phyloP scores from a whole-genome alignment of 2,113 vertebrate genomes.

The Lepisosteus osseus region DNA sequence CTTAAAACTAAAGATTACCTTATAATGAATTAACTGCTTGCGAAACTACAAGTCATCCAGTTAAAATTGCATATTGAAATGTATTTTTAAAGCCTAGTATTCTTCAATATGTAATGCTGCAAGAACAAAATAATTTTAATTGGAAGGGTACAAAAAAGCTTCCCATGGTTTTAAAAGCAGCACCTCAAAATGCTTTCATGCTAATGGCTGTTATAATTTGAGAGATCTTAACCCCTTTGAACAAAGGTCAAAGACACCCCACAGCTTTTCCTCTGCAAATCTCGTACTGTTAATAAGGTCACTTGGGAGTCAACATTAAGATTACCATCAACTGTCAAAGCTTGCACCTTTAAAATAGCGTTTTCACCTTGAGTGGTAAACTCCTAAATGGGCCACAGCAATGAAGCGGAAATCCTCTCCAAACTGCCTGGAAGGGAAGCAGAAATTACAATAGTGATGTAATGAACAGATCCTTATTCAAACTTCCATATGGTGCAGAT shows the following conservation, averaged over 20 bases:
- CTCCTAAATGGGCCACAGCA: constrained; percentile 46
- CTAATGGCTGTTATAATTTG: constrained; percentile 43
- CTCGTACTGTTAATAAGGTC: constrained; percentile 52
- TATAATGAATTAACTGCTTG: too few relatives aligned
- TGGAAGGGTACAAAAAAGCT: constrained; percentile 49
- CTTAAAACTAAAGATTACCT: too few relatives aligned
- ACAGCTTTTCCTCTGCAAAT: constrained; percentile 31
- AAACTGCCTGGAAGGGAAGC: constrained; percentile 4
- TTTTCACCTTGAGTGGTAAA: constrained; percentile 25
- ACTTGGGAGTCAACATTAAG: constrained; percentile 47
- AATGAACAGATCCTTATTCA: constrained; percentile 46
- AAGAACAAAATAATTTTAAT: constrained; percentile 38
- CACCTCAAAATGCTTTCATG: constrained; percentile 42
- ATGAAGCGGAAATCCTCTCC: constrained; percentile 30
- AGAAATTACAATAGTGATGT: neutral
- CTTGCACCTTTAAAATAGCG: constrained; percentile 31
- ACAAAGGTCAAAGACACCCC: constrained; percentile 50
- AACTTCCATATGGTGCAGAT: constrained; percentile 50
- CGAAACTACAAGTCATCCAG: neutral
- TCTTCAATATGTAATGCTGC: constrained; percentile 11
- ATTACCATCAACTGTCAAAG: constrained; percentile 55
- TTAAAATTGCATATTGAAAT: too few relatives aligned
- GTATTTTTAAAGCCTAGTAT: neutral
- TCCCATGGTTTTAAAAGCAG: constrained; percentile 51
- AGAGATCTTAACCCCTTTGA: constrained; percentile 42